phyloP scores from a whole-genome alignment of 2,888 invertebrate species.

The Microctonus brassicae region DNA sequence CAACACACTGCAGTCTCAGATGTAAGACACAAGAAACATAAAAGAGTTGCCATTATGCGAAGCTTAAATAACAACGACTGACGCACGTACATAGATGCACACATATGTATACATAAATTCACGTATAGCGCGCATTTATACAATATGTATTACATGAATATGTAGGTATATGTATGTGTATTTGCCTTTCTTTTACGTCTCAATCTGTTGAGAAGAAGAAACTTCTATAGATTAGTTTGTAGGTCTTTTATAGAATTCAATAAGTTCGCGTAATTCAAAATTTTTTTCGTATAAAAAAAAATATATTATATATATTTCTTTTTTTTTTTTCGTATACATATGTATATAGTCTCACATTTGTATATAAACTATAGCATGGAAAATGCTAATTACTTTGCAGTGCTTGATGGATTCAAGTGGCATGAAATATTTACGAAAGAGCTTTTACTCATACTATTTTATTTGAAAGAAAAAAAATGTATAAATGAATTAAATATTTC shows the following conservation, averaged over 20 bases:
- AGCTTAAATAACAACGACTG: slow-evolving; percentile 66
- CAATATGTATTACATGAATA: too few relatives aligned
- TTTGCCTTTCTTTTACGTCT: slow-evolving; percentile 18
- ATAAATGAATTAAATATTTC: too few relatives aligned
- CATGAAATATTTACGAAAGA: slow-evolving; percentile 5
- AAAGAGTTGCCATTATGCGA: slow-evolving; percentile 67
- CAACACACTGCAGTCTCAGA: slow-evolving; percentile 61
- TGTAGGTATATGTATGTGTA: too few relatives aligned
- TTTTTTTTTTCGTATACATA: background rate
- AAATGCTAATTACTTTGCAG: slow-evolving; percentile 34
- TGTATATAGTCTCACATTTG: background rate
- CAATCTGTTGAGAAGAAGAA: slow-evolving; percentile 29
- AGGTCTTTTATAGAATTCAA: slow-evolving; percentile 46
- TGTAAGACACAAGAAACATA: slow-evolving; percentile 67
- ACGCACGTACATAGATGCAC: slow-evolving; percentile 19
- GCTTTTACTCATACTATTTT: too few relatives aligned
- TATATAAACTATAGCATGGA: slow-evolving; percentile 1
- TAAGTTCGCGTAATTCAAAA: background rate
- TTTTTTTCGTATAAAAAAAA: background rate
- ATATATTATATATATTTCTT: slow-evolving; percentile 26
- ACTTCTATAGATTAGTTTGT: slow-evolving; percentile 51
- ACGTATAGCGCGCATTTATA: too few relatives aligned
- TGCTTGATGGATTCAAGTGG: background rate
- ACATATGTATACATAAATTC: background rate
- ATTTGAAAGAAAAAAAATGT: too few relatives aligned